A percentile compares a stretch with the other conserved stretches of the same genome.
Conservation (phyloP, 1,140 invertebrate genomes). For the Colletes latitarsis region DNA sequence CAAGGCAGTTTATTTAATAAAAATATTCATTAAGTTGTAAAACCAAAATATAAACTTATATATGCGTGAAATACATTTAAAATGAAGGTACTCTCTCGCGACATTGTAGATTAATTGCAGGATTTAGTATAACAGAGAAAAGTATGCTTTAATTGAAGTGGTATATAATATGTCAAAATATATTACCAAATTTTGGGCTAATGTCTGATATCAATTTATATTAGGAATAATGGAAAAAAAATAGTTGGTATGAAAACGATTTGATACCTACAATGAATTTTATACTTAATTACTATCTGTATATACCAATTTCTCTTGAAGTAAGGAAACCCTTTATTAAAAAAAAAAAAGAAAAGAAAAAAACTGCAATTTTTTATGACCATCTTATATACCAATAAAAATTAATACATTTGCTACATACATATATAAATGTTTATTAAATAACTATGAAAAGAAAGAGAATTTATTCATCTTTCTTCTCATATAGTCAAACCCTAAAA, state of each 20-base stretch:
- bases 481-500: conserved; percentile 13
- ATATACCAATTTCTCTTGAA: conserved; percentile 35
- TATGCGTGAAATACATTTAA: conserved; percentile 1
- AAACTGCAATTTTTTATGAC: conserved; percentile 17
- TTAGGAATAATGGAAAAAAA: conserved; percentile 8
- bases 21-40: background rate
- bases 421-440: conserved; percentile 23
- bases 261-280: conserved; percentile 21
- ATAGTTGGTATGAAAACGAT: background rate
- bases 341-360: background rate
- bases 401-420: conserved; percentile 69
- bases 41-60: conserved; percentile 7
- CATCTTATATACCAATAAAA: conserved; percentile 55
- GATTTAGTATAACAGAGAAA: background rate
- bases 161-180: conserved; percentile 37
- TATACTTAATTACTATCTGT: conserved; percentile 38
- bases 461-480: conserved; percentile 3
- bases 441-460: conserved; percentile 14
- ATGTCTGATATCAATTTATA: conserved; percentile 4
- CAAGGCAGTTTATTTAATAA: background rate
- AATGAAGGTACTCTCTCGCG: background rate
- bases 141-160: conserved; percentile 22
- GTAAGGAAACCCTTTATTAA: background rate
- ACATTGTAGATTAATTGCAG: background rate
- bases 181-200: conserved; percentile 20